Percentiles rank a stretch among this genome's conserved stretches.
Conservation (phyloP, 2,888 invertebrate species). For the Gasteruption jaculator region DNA sequence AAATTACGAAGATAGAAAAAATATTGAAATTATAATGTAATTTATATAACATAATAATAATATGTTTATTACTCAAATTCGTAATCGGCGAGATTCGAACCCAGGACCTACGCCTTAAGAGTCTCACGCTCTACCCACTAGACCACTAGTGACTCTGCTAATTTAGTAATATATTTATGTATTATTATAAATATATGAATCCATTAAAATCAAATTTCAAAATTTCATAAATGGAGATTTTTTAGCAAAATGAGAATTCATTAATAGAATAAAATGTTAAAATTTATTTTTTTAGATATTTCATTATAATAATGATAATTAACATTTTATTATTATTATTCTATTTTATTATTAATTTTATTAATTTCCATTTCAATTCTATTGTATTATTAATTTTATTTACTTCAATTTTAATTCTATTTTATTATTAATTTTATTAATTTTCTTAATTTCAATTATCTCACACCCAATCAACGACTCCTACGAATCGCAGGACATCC, state of each 20-base stretch:
- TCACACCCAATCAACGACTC: no score
- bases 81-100: no score
- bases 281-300: conserved; percentile 12
- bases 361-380: conserved; percentile 7
- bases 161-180: no score
- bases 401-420: conserved; percentile 3
- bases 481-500: conserved; percentile 78
- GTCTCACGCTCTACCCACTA: no score
- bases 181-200: no score
- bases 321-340: conserved; percentile 10
- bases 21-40: neutral
- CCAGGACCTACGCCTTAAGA: no score
- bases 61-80: neutral
- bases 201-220: no score
- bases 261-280: conserved; percentile 11
- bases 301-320: conserved; percentile 2
- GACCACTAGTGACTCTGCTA: no score
- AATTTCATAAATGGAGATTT: no score
- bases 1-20: no score
- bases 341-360: conserved; percentile 10
- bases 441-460: conserved; percentile 12
- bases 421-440: conserved; percentile 15
- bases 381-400: conserved; percentile 15
- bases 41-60: neutral
- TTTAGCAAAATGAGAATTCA: neutral